phyloP scores from a whole-genome alignment of 2,797 vertebrate species.

The Sebastes miniatus region DNA sequence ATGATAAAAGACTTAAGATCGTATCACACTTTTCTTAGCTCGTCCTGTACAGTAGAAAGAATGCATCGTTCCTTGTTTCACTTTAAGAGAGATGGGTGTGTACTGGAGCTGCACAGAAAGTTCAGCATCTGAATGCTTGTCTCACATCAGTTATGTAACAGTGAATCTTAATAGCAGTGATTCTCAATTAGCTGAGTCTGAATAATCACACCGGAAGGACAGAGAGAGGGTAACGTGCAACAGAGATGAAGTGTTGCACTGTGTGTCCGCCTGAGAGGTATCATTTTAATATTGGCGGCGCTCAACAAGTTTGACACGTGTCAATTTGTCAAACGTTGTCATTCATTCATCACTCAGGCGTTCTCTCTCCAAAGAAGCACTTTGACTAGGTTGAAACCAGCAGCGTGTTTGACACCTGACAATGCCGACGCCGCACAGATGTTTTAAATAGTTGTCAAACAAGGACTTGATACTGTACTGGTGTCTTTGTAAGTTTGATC shows the following conservation, averaged over 20 bases:
- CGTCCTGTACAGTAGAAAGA: background rate
- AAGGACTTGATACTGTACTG: background rate
- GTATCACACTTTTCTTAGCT: background rate
- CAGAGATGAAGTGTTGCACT: conserved; percentile 4
- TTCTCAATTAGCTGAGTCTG: conserved; percentile 8
- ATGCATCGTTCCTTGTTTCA: background rate
- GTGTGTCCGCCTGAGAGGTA: background rate
- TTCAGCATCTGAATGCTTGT: background rate
- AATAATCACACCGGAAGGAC: conserved; percentile 20
- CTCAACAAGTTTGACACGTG: background rate
- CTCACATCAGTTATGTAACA: background rate
- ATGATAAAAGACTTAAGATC: background rate
- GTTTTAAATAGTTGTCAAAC: background rate
- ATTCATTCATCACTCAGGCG: conserved; percentile 29
- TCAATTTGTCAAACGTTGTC: conserved; percentile 11
- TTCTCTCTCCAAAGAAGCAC: background rate
- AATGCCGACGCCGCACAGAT: background rate
- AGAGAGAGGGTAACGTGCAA: background rate
- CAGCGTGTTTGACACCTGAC: background rate
- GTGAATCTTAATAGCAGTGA: background rate
- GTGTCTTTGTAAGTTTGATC: background rate
- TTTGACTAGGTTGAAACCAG: background rate
- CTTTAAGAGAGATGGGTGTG: background rate
- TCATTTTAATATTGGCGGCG: conserved; percentile 16
- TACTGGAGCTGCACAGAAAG: background rate